Base-by-base conservation (phyloP, 2,888 invertebrate genomes). In the Drosophila aldrichi region DNA sequence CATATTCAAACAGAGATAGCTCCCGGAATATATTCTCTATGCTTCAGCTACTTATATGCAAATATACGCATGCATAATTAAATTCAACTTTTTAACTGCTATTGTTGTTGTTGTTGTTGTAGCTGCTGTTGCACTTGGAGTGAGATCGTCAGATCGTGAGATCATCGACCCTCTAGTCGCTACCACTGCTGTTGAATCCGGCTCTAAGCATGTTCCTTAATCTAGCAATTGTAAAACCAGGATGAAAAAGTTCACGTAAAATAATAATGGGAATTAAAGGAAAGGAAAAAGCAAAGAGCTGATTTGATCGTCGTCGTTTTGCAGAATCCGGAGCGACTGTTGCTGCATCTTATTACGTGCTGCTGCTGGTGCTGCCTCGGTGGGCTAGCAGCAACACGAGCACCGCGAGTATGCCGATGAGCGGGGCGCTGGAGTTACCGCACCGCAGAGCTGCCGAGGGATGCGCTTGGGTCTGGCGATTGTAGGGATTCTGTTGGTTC, bases 381-480 rank as follows among this genome's bases (percentile, higher is more conserved):
- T 41, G 43, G 59, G 56, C 57, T 38, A 80, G 18, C 14, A 76
- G 60, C 46, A 72, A 36, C 0, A 57, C 41, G 10, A 75, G 14
- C 9, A 43, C 18, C 0, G 57, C 57, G 14, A 71, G 25, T 8
- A 67, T 34, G 8, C 34, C 54, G 29, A 65, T 12, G 8, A 76
- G 60, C n/a, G 49, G 32, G n/a, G 38, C 32, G 34, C 22, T 48
- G 20, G 3, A 16, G 43, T 48, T 20, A 40, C 38, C 48, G 54
- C 41, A 41, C 9, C 34, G 70, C 54, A 40, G 43, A 44, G 72
- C 83, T 65, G 75, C 78, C 66, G 91, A 91, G 40, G 91, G 92
- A 88, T 91, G 92, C 73, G 92, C 80, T 78, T 92, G 92, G 59
- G 92, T 92, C 72, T 92, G 92, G 62, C 92, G 91, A 82, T 92